Conservation (phyloP, 2,797 vertebrate species). For the Spinus pinus region DNA sequence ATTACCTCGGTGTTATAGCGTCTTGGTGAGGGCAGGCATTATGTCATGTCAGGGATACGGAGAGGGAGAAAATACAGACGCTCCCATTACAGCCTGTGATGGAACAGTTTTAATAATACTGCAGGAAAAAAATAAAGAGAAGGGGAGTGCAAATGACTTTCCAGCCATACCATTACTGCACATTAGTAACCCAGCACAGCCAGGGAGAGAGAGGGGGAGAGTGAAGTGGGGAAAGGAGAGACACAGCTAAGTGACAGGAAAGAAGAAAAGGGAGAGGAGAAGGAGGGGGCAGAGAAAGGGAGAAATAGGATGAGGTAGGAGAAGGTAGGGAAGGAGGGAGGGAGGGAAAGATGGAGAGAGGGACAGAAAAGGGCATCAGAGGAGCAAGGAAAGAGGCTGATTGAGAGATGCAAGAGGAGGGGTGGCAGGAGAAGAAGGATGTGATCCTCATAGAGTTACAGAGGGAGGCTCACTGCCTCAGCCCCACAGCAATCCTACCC, state of each 20-base stretch:
- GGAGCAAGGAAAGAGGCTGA: not conserved
- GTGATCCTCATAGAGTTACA: not conserved
- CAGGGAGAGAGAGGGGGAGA: not conserved
- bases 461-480: not conserved
- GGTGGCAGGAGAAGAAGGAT: not conserved
- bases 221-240: not conserved
- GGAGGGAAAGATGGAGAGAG: not conserved
- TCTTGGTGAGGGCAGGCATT: slow-evolving; percentile 78
- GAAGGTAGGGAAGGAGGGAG: not conserved
- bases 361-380: not conserved
- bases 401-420: not conserved
- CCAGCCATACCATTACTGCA: slow-evolving; percentile 71
- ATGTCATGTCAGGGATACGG: slow-evolving; percentile 78
- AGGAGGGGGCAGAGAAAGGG: not conserved
- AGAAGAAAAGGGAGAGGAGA: not conserved
- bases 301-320: not conserved
- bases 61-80: slow-evolving; percentile 74
- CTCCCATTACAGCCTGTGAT: slow-evolving; percentile 79
- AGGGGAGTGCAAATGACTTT: slow-evolving; percentile 74
- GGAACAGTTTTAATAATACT: slow-evolving; percentile 83
- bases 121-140: slow-evolving; percentile 68
- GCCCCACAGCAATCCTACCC: not conserved
- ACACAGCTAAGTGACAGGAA: not conserved
- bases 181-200: slow-evolving; percentile 67
- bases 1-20: slow-evolving; percentile 80